Base-by-base conservation (phyloP, 2,113 vertebrate genomes). In the Pithys albifrons region DNA sequence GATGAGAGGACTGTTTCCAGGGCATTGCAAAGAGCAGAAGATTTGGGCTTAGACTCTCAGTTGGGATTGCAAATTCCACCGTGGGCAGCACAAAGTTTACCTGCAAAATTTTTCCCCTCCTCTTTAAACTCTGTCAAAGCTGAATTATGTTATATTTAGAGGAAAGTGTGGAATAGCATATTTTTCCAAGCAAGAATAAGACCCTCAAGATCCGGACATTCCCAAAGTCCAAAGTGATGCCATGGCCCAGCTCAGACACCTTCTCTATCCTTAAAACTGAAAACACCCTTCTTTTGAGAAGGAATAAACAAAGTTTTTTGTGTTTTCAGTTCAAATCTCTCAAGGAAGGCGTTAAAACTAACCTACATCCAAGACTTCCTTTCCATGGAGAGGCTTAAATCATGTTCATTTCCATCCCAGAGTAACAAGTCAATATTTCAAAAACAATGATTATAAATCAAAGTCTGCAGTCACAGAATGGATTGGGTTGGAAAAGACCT, bases 61-160 rank as follows among this genome's bases (percentile, higher is more conserved):
- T 70, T 62, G 27, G 0, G 3, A 74, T 24, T 29, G 18, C 19
- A 52, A 49, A 61, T 8, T 8, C 31, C 29, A 5, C 4, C 15
- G 1, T 1, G 11, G 1, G 1, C 41, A 39, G 49, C 52, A 41
- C n/a, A 19, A 8, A 20, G 20, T 19, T 66, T 43, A 76, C 41
- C 3, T 18, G 22, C 14, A 43, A 46, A 45, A 25, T 41, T 24
- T 75, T 86, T 39, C 19, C 13, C 14, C 12, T 83, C 55, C 54
- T 55, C 3, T 61, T 73, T 86, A 41, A 73, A 70, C 19, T 71
- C 41, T 3, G 19, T 39, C 45, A 39, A 72, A 67, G 29, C 7
- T 29, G 8, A 58, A 58, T 37, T 8, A 5, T 41, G 3, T 33
- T 23, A 20, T 55, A 3, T 27, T 41, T 12, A 59, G 52, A 78